Conservation (phyloP, 2,888 invertebrate species). For the Tipula helvola region DNA sequence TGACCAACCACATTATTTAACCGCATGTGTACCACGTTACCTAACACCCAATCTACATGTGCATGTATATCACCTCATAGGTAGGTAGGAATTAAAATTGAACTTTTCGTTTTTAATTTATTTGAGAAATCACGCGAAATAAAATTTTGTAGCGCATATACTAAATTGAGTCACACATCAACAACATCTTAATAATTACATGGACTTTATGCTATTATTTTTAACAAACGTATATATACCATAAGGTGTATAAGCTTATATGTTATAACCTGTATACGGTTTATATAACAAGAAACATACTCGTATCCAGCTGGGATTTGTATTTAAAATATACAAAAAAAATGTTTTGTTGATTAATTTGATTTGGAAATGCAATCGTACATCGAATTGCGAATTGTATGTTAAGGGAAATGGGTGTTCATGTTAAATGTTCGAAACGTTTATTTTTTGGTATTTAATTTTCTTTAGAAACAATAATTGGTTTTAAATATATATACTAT, state of each 20-base stretch:
- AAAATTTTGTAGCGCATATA: not conserved
- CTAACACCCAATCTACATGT: not conserved
- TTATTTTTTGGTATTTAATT: not conserved
- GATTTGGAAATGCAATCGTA: not conserved
- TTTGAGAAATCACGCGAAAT: not conserved
- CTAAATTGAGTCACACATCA: not conserved
- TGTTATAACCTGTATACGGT: not conserved
- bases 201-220: not conserved
- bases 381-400: not conserved
- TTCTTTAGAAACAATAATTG: not conserved
- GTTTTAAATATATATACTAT: not conserved
- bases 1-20: not conserved
- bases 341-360: not conserved
- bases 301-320: not conserved
- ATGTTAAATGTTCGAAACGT: not conserved
- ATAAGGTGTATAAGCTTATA: no score
- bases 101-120: not conserved
- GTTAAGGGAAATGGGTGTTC: not conserved
- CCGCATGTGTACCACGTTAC: not conserved
- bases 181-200: not conserved
- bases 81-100: not conserved
- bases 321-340: not conserved
- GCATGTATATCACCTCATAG: not conserved
- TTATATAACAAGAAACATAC: not conserved
- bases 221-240: no score